These are phyloP conservation scores for Amiota mariae DNA, from an alignment of 2,888 invertebrate genomes.

Conservation along the genomic window DNA sequence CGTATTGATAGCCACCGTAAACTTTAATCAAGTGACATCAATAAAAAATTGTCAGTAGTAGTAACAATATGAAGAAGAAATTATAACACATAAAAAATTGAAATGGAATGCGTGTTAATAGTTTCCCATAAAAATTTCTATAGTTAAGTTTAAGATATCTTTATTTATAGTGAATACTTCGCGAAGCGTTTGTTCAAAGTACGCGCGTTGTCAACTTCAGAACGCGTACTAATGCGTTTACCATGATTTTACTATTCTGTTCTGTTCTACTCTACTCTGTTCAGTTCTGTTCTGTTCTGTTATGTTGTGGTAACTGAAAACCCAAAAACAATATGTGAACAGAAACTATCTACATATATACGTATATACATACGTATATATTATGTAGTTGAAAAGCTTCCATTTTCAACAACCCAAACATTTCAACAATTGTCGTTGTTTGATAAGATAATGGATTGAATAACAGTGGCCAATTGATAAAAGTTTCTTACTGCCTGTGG, in stretches of 20 bases:
- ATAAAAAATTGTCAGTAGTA: no score
- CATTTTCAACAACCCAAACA: not conserved
- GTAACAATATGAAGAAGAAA: no score
- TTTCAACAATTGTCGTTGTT: not conserved
- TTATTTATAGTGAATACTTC: no score
- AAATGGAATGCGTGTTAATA: no score
- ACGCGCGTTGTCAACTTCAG: conserved; percentile 18
- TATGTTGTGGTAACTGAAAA: not conserved
- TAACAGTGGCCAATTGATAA: not conserved
- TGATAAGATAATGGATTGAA: not conserved
- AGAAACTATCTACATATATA: not conserved
- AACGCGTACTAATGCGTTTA: conserved; percentile 4
- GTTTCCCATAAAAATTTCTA: no score
- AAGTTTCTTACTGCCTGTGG: not conserved
- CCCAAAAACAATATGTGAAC: no score
- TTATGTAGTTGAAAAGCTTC: not conserved
- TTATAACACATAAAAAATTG: no score
- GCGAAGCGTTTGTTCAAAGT: not conserved
- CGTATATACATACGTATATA: no score
- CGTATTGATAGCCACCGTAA: no score
- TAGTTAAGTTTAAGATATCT: no score
- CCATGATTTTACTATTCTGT: not conserved
- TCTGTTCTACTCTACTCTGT: not conserved
- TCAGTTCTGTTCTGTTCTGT: not conserved
- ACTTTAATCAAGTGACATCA: no score